phyloP scores from a whole-genome alignment of 2,113 vertebrate species.

The Mionectes macconnelli region DNA sequence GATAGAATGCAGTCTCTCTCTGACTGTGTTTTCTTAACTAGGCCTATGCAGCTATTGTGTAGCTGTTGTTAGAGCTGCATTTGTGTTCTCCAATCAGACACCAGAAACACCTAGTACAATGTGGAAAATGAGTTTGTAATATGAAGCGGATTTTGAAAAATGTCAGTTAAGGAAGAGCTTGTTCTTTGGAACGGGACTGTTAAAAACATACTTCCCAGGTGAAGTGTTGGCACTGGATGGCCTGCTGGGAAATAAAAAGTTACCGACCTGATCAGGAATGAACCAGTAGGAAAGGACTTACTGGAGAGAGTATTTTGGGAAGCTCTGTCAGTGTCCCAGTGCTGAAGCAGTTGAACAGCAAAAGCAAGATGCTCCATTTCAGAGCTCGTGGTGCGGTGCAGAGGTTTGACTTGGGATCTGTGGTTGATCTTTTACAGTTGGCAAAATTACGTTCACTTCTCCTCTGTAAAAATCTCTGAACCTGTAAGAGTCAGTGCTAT shows the following conservation, averaged over 20 bases:
- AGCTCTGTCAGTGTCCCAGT: neutral
- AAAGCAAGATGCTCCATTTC: neutral
- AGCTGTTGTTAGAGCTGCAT: neutral
- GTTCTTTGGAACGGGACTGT: neutral
- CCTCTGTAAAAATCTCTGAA: neutral
- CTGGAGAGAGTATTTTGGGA: neutral
- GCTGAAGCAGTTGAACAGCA: neutral
- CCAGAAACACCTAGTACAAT: rapidly evolving
- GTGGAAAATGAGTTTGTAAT: neutral
- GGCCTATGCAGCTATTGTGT: rapidly evolving
- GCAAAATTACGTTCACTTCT: neutral
- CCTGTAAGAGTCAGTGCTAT: neutral
- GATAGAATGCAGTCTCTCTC: neutral
- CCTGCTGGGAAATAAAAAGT: neutral
- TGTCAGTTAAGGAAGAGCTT: neutral
- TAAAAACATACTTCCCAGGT: neutral
- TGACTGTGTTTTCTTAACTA: neutral
- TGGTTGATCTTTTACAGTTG: neutral
- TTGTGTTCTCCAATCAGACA: neutral
- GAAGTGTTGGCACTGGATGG: neutral
- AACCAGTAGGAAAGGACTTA: neutral
- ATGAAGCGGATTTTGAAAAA: neutral
- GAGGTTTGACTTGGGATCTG: neutral
- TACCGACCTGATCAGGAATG: neutral
- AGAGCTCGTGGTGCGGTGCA: neutral